These are phyloP conservation scores for Rhamnusium bicolor DNA, from an alignment of 2,888 invertebrate species.

Conservation along the genomic window DNA sequence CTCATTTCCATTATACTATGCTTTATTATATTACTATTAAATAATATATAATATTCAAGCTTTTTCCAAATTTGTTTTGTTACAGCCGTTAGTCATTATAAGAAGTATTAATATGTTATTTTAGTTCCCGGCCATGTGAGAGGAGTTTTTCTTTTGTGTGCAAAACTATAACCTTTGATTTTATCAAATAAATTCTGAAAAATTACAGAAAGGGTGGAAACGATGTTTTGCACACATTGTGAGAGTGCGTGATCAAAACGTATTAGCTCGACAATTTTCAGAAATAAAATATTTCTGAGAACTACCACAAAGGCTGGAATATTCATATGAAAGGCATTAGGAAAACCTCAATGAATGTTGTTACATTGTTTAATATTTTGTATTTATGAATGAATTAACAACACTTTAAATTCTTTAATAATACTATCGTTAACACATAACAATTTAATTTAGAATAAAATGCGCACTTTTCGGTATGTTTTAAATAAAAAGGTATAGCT, in stretches of 20 bases:
- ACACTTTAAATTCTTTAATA: too few species aligned
- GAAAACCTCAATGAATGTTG: too few species aligned
- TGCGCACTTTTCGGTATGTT: too few species aligned
- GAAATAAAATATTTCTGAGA: background rate
- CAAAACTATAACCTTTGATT: background rate
- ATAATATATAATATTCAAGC: too few species aligned
- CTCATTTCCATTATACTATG: too few species aligned
- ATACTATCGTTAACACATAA: too few species aligned
- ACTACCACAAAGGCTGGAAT: background rate
- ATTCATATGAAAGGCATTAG: background rate
- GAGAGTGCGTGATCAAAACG: slow-evolving; percentile 17
- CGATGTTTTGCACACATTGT: slow-evolving; percentile 1
- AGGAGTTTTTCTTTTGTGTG: background rate
- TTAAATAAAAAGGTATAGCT: too few species aligned
- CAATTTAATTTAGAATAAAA: too few species aligned
- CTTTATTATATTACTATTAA: too few species aligned
- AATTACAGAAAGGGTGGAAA: slow-evolving; percentile 19
- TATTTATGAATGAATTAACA: too few species aligned
- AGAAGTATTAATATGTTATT: background rate
- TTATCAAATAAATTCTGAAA: slow-evolving; percentile 22
- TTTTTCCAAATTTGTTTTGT: too few species aligned
- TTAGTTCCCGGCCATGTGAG: background rate
- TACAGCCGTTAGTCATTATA: background rate
- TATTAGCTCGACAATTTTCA: slow-evolving; percentile 21
- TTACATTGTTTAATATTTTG: too few species aligned